Conservation (phyloP, 2,888 invertebrate genomes). For the Proisotoma minuta region DNA sequence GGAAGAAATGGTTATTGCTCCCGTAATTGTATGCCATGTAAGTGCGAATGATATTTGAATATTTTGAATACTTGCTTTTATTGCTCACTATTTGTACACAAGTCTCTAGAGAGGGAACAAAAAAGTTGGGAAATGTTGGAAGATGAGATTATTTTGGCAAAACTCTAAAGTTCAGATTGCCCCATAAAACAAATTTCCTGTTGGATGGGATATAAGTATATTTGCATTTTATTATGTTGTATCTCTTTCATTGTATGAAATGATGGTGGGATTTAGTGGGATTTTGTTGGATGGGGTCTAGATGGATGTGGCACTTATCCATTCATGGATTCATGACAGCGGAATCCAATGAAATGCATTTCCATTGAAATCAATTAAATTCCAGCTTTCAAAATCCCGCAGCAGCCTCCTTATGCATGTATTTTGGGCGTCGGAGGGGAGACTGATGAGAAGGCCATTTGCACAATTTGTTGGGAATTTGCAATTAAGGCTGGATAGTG, state of each 20-base stretch:
- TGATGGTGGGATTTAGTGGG: too few species aligned
- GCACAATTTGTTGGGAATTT: constrained; percentile 1
- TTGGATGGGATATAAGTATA: too few species aligned
- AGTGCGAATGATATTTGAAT: constrained; percentile 5
- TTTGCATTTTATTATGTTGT: too few species aligned
- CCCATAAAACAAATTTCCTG: too few species aligned
- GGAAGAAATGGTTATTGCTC: constrained; percentile 1
- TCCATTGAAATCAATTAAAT: constrained; percentile 13
- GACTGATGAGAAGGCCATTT: constrained; percentile 3
- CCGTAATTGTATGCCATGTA: constrained; percentile 1
- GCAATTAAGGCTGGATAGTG: constrained; percentile 1
- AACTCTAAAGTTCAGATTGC: too few species aligned
- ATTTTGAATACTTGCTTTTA: not conserved
- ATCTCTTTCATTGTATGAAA: too few species aligned
- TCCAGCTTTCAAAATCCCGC: not conserved
- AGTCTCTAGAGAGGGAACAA: not conserved
- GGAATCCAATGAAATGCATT: constrained; percentile 28
- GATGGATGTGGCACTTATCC: constrained; percentile 4
- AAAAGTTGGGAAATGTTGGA: too few species aligned
- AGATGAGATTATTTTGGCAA: not conserved
- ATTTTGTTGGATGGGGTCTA: not conserved
- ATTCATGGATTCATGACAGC: constrained; percentile 5
- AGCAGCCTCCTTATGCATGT: not conserved
- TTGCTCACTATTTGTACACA: not conserved
- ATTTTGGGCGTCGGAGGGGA: not conserved